A percentile compares a stretch with the other conserved stretches of the same genome.
These are phyloP conservation scores for Agrotis puta DNA, from an alignment of 2,888 invertebrate species.

Conservation along the genomic window DNA sequence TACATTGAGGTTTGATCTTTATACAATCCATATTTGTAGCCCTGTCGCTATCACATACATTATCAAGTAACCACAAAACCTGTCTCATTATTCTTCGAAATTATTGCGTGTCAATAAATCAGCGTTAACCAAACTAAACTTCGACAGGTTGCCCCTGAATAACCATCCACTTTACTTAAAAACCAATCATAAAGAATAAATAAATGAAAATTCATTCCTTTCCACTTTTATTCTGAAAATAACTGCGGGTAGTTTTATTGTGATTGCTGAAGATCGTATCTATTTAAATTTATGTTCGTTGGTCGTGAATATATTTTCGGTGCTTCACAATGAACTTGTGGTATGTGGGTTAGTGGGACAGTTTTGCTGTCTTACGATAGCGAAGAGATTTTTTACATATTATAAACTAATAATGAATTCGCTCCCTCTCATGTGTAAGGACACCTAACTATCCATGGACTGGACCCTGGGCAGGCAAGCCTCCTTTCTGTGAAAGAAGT, in stretches of 20 bases:
- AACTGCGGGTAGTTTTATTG: constrained; percentile 36
- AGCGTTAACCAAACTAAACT: constrained; percentile 39
- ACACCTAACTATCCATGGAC: too few relatives aligned
- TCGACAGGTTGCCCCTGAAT: constrained; percentile 61
- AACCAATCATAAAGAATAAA: constrained; percentile 31
- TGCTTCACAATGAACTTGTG: constrained; percentile 36
- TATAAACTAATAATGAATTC: too few relatives aligned
- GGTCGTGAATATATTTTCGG: constrained; percentile 50
- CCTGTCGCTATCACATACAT: not conserved
- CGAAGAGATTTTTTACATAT: not conserved
- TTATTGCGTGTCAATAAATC: constrained; percentile 66
- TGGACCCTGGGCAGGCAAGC: too few relatives aligned
- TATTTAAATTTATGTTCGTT: constrained; percentile 51
- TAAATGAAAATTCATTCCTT: constrained; percentile 22
- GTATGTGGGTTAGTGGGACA: constrained; percentile 46
- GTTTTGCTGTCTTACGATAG: not conserved
- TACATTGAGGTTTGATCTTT: too few relatives aligned
- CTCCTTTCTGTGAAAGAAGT: too few relatives aligned
- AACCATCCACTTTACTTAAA: constrained; percentile 31
- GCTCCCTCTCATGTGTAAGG: too few relatives aligned
- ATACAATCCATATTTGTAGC: not conserved
- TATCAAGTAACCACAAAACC: not conserved
- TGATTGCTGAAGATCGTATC: constrained; percentile 58
- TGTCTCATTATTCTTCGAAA: not conserved
- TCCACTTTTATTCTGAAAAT: constrained; percentile 37